These are phyloP conservation scores for Leucophenga varia DNA, from an alignment of 1,140 invertebrate species.

Conservation along the genomic window DNA sequence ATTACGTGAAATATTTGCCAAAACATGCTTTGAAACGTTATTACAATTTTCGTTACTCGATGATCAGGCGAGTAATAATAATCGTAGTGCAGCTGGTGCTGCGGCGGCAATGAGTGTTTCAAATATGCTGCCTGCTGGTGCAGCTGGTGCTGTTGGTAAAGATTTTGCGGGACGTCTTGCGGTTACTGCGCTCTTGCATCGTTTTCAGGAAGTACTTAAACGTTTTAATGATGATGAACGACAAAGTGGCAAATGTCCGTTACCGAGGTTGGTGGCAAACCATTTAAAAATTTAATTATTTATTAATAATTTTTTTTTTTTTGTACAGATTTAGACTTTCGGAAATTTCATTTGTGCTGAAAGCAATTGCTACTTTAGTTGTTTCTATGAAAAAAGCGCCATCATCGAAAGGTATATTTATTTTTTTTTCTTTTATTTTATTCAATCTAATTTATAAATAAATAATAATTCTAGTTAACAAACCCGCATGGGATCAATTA, in stretches of 20 bases:
- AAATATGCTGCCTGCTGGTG: slow-evolving; percentile 34
- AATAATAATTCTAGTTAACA: slow-evolving; percentile 74
- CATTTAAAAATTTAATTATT: background rate
- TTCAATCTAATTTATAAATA: slow-evolving; percentile 17
- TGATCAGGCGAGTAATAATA: slow-evolving; percentile 58
- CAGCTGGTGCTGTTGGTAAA: slow-evolving; percentile 54
- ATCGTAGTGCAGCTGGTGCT: slow-evolving; percentile 29
- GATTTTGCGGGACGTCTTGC: slow-evolving; percentile 80
- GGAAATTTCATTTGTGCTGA: slow-evolving; percentile 95
- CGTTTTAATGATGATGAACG: slow-evolving; percentile 85
- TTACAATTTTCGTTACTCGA: slow-evolving; percentile 88
- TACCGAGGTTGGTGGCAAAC: slow-evolving; percentile 70
- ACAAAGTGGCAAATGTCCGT: slow-evolving; percentile 83
- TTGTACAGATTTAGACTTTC: slow-evolving; percentile 83
- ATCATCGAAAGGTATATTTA: slow-evolving; percentile 69
- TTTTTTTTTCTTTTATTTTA: background rate
- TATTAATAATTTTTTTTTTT: background rate
- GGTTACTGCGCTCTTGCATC: slow-evolving; percentile 84
- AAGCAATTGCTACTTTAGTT: slow-evolving; percentile 90
- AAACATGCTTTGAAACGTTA: slow-evolving; percentile 94
- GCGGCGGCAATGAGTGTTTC: slow-evolving; percentile 32
- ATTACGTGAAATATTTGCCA: slow-evolving; percentile 91
- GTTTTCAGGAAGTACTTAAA: slow-evolving; percentile 90
- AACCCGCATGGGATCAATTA: slow-evolving; percentile 87
- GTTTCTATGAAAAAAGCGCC: slow-evolving; percentile 91